phyloP scores from a whole-genome alignment of 2,113 vertebrate genomes.

The Chaetura pelagica region DNA sequence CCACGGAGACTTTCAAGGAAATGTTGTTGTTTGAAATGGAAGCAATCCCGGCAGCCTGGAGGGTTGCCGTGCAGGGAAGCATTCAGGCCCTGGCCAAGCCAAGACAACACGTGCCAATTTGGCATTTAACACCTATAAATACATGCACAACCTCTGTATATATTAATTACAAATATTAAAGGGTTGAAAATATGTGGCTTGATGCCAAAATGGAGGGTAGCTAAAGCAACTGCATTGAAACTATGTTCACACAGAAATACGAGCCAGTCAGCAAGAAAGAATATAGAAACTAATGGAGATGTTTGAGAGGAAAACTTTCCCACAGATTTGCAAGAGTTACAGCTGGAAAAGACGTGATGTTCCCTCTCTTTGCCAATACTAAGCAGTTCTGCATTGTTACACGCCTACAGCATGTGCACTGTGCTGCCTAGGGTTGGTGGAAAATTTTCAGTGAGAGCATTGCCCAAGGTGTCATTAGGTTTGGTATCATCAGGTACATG shows the following conservation, averaged over 20 bases:
- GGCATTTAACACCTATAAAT: neutral
- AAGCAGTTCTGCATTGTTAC: neutral
- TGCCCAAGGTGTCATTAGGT: fast-evolving
- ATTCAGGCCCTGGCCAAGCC: neutral
- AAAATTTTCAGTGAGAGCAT: neutral
- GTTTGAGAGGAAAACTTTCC: conserved; percentile 4
- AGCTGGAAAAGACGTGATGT: conserved; percentile 32
- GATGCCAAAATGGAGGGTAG: neutral
- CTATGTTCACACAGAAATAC: neutral
- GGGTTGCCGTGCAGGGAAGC: neutral
- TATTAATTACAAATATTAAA: conserved; percentile 30
- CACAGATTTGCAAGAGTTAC: neutral
- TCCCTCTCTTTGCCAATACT: conserved; percentile 7
- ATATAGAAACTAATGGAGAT: neutral
- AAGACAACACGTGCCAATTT: neutral
- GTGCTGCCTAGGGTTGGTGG: neutral
- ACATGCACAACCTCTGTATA: neutral
- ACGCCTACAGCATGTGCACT: neutral
- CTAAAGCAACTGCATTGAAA: neutral
- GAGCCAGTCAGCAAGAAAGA: neutral
- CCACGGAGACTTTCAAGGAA: neutral
- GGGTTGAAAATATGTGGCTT: conserved; percentile 6
- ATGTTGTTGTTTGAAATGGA: neutral
- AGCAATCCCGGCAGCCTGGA: neutral
- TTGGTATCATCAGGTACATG: neutral